Conservation (phyloP, 2,888 invertebrate genomes). For the Pogonocherus hispidulus region DNA sequence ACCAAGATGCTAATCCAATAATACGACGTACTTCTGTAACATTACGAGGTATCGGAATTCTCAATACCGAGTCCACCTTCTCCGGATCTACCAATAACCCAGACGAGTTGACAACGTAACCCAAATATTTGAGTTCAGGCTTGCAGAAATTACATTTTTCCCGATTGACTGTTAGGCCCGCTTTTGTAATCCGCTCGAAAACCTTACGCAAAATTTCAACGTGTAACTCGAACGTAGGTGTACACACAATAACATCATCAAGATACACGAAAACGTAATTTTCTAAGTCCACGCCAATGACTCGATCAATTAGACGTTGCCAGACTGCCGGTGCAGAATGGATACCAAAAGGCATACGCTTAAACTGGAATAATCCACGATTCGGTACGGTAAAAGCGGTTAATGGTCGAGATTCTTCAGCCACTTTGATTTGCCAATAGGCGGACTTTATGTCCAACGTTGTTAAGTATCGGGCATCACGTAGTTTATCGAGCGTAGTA, state of each 20-base stretch:
- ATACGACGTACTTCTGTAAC: conserved; percentile 41
- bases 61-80: conserved; percentile 37
- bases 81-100: conserved; percentile 37
- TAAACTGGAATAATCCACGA: conserved; percentile 52
- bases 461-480: conserved; percentile 38
- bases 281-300: conserved; percentile 49
- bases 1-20: conserved; percentile 45
- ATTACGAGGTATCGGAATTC: conserved; percentile 40
- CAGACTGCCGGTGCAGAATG: conserved; percentile 53
- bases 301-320: conserved; percentile 49
- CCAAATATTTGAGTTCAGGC: conserved; percentile 38
- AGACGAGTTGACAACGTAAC: conserved; percentile 38
- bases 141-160: conserved; percentile 39
- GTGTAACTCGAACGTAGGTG: conserved; percentile 49
- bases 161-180: conserved; percentile 46
- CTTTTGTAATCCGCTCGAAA: conserved; percentile 46
- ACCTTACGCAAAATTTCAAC: conserved; percentile 44
- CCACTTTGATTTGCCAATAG: conserved; percentile 37
- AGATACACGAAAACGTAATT: conserved; percentile 51
- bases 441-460: conserved; percentile 38
- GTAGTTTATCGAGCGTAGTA: conserved; percentile 30
- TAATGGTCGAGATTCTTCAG: conserved; percentile 38
- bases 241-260: no score
- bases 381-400: conserved; percentile 56
- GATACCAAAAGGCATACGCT: conserved; percentile 53